These are phyloP conservation scores for Hylaeus anthracinus DNA, from an alignment of 1,140 invertebrate genomes.

Conservation along the genomic window DNA sequence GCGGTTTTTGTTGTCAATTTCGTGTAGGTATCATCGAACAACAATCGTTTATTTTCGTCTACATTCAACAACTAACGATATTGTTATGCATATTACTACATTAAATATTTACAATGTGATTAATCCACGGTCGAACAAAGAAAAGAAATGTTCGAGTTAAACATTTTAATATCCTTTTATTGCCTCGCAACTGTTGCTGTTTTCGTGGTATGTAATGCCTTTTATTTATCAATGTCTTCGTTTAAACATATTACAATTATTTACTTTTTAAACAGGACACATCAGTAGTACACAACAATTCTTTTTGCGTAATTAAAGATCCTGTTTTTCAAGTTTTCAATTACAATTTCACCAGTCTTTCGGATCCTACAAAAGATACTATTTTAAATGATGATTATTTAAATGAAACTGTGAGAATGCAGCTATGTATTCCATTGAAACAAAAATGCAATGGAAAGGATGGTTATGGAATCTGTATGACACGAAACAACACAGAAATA, in stretches of 20 bases:
- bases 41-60: not conserved
- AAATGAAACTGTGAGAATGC: conserved; percentile 62
- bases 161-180: conserved; percentile 29
- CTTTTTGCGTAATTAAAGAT: conserved; percentile 28
- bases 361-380: conserved; percentile 45
- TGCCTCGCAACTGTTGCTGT: conserved; percentile 30
- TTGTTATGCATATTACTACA: conserved; percentile 26
- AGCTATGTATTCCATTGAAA: conserved; percentile 68
- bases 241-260: not conserved
- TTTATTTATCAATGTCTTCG: not conserved
- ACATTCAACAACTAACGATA: not conserved
- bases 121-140: conserved; percentile 5
- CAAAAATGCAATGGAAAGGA: conserved; percentile 64
- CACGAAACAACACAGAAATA: conserved; percentile 59
- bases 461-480: conserved; percentile 69
- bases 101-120: conserved; percentile 46
- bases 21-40: not conserved
- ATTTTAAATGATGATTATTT: conserved; percentile 37
- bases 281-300: not conserved
- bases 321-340: not conserved
- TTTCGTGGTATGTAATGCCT: conserved; percentile 44
- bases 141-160: conserved; percentile 53
- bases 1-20: not conserved
- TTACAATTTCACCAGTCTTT: conserved; percentile 60
- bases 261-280: not conserved